Evolutionary conservation across 2,888 invertebrate genomes (phyloP).

Genomic region (Hedychridium roseum): DNA sequence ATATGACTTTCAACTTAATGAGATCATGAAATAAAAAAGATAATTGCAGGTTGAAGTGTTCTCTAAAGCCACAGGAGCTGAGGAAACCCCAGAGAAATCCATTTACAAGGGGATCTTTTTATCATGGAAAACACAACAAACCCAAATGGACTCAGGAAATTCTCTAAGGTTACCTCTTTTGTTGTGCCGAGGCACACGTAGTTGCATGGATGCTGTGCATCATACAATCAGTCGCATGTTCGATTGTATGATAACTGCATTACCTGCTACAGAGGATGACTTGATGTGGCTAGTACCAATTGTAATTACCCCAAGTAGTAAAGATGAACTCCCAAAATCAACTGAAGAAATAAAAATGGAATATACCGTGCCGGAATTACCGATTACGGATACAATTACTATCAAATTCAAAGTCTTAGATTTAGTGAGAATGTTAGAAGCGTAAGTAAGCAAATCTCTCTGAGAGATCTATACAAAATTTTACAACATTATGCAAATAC

Average conservation of each 20-base stretch:
- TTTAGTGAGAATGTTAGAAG: slow-evolving; percentile 43
- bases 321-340: slow-evolving; percentile 13
- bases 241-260: slow-evolving; percentile 49
- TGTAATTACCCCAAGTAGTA: slow-evolving; percentile 33
- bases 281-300: slow-evolving; percentile 55
- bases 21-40: too few relatives aligned
- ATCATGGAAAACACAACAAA: slow-evolving; percentile 45
- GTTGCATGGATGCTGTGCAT: slow-evolving; percentile 48
- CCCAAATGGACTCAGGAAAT: slow-evolving; percentile 21
- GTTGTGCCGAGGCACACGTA: slow-evolving; percentile 52
- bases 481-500: background rate
- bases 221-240: slow-evolving; percentile 50
- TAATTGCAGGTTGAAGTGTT: slow-evolving; percentile 39
- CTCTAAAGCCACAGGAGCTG: slow-evolving; percentile 15
- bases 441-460: too few relatives aligned
- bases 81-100: slow-evolving; percentile 25
- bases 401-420: slow-evolving; percentile 36
- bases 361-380: slow-evolving; percentile 46
- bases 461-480: background rate
- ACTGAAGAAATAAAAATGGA: slow-evolving; percentile 41
- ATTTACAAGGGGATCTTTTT: slow-evolving; percentile 54
- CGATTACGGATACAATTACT: slow-evolving; percentile 40
- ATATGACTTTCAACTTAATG: too few relatives aligned
- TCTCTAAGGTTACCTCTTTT: slow-evolving; percentile 50
- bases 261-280: slow-evolving; percentile 47